Evolutionary conservation across 2,888 invertebrate species (phyloP), one percentile per base, ranked within the genome.

Genomic region (Lasioglossum villosulum): DNA sequence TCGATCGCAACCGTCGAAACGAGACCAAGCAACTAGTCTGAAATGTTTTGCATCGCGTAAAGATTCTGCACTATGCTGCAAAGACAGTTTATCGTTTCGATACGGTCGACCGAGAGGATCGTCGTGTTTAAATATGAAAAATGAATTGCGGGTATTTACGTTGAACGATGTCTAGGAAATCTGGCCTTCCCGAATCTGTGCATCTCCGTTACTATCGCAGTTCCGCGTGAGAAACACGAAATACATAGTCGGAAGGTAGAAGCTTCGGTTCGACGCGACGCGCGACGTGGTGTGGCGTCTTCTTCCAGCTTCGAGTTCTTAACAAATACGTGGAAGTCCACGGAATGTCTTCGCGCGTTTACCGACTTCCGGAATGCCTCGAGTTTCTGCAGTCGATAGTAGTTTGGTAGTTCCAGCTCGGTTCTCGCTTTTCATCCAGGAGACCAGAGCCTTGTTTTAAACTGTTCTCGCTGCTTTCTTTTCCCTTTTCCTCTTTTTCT

Each of bases 291-390:
- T 16, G 59, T 10, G 63, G 70, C 63, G 42, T 79, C 81, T 72
- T 81, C 78, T 84, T 81, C 77, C 73, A 80, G 74, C 80, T 82
- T 80, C 86, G 48, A 82, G 79, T 86, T 86, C 86, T 82, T 77
- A 77, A 86, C 86, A 80, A 86, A 86, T 77, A 86, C 66, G 72
- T 86, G 82, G 70, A 89, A 89, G 84, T 84, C 77, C 75, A 66
- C 74, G 75, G 56, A 73, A 78, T 78, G 75, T 84, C 77, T 78
- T 80, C 68, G 3, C 80, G 73, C 76, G 84, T 80, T 89, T 76
- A 82, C 86, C 73, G 78, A 79, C 74, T 88, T 86, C 79, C 81
- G 84, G 85, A 80, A 89, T 81, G 76, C 66, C 66, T 82, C 76
- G 79, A 80, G 78, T 89, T 87, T 87, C 87, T 81, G 83, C 72